phyloP scores from a whole-genome alignment of 30 jellyfish, hydroid and myxozoan genomes.

The Turritopsis dohrnii region DNA sequence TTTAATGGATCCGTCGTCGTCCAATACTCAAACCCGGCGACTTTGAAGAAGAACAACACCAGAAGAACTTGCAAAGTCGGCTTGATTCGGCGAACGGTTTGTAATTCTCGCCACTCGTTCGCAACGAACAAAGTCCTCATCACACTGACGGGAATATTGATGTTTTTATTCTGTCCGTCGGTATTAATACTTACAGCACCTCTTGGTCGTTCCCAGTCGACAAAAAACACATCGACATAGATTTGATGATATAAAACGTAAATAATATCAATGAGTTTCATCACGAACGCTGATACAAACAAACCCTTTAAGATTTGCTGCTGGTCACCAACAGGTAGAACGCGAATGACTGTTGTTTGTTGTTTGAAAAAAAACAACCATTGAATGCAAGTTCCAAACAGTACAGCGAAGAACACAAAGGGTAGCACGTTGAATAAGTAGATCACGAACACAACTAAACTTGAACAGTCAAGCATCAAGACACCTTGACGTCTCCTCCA shows the following conservation, averaged over 20 bases:
- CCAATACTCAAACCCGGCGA: constrained; percentile 77
- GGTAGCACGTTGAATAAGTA: constrained; percentile 61
- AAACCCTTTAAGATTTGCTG: constrained; percentile 49
- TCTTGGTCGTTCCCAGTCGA: constrained; percentile 98
- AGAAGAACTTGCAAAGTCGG: constrained; percentile 57
- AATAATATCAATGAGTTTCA: constrained; percentile 59
- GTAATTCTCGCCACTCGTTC: constrained; percentile 97
- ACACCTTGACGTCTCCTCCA: constrained; percentile 79
- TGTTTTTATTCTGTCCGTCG: constrained; percentile 39
- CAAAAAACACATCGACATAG: constrained; percentile 55
- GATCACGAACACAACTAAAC: constrained; percentile 38
- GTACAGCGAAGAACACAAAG: constrained; percentile 62
- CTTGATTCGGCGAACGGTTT: constrained; percentile 59
- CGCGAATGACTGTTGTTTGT: constrained; percentile 71
- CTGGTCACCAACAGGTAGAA: constrained; percentile 76
- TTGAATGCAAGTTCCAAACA: constrained; percentile 53
- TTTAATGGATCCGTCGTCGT: constrained; percentile 86
- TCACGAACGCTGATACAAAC: constrained; percentile 58
- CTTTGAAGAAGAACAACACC: constrained; percentile 62
- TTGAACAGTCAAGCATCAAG: constrained; percentile 45
- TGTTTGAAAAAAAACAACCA: constrained; percentile 87
- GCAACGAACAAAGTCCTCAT: constrained; percentile 93
- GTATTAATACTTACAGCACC: constrained; percentile 43
- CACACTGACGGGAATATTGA: constrained; percentile 70
- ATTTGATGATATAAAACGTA: constrained; percentile 52